These are phyloP conservation scores for Lathamus discolor DNA, from an alignment of 2,113 vertebrate genomes.

Conservation along the genomic window DNA sequence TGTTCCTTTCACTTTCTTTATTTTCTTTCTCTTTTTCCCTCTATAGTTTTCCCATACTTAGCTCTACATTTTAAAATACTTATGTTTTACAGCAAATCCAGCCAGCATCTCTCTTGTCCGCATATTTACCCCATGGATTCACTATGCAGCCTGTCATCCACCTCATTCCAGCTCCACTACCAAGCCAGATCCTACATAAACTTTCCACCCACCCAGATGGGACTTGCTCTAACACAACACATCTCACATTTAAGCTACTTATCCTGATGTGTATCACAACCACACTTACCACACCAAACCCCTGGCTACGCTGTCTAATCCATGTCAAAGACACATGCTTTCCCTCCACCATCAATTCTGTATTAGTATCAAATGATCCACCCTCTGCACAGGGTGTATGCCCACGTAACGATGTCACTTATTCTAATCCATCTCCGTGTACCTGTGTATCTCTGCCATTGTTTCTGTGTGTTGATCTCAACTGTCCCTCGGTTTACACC, in stretches of 20 bases:
- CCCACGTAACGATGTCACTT: not conserved
- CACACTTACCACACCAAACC: not conserved
- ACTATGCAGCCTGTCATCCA: accelerated
- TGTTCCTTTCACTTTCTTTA: not conserved
- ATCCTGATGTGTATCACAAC: not conserved
- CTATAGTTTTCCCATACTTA: not conserved
- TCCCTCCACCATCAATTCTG: not conserved
- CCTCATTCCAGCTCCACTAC: not conserved
- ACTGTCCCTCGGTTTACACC: not conserved
- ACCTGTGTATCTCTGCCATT: not conserved
- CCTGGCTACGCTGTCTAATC: not conserved
- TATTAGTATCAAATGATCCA: not conserved
- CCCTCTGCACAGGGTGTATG: not conserved
- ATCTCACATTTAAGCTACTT: not conserved
- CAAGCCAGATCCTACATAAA: not conserved
- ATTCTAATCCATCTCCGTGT: not conserved
- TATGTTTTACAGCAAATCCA: not conserved
- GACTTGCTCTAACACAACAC: not conserved
- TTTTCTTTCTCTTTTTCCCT: not conserved
- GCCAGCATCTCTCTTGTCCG: not conserved
- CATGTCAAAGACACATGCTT: not conserved
- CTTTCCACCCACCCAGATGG: not conserved
- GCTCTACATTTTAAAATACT: not conserved
- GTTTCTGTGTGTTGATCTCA: not conserved
- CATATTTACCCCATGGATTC: not conserved